These are phyloP conservation scores for Cataglyphis altisquamis DNA, from an alignment of 2,888 invertebrate genomes.

Conservation along the genomic window DNA sequence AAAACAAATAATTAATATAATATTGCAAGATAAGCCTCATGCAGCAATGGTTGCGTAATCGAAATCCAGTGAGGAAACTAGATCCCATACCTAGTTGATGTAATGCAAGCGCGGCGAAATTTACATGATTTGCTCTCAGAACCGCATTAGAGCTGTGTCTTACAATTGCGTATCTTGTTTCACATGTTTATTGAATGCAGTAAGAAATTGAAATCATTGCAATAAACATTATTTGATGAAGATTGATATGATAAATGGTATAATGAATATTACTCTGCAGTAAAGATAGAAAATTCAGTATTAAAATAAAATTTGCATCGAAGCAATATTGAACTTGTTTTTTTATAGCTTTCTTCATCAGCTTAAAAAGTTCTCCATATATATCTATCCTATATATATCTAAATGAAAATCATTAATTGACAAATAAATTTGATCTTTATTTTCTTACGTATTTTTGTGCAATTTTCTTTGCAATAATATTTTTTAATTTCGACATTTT, in stretches of 20 bases:
- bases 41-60: constrained; percentile 21
- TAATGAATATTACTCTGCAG: background rate
- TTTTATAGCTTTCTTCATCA: background rate
- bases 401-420: background rate
- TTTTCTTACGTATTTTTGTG: background rate
- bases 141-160: constrained; percentile 10
- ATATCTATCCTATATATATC: background rate
- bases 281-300: background rate
- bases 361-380: background rate
- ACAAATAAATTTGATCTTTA: background rate
- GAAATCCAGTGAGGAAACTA: constrained; percentile 38
- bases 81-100: constrained; percentile 35
- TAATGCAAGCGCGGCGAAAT: constrained; percentile 21
- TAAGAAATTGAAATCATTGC: constrained; percentile 3
- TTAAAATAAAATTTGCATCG: background rate
- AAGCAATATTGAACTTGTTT: background rate
- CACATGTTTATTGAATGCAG: background rate
- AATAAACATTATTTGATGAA: background rate
- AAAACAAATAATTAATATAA: background rate
- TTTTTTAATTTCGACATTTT: background rate
- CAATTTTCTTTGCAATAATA: background rate
- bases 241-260: background rate
- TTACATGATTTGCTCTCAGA: constrained; percentile 6
- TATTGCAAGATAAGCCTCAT: constrained; percentile 16
- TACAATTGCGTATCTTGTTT: background rate